Percentiles rank a stretch among this genome's conserved stretches.
Evolutionary conservation across 1,140 invertebrate genomes (phyloP).

Genomic region (Drosophila ohnishii): DNA sequence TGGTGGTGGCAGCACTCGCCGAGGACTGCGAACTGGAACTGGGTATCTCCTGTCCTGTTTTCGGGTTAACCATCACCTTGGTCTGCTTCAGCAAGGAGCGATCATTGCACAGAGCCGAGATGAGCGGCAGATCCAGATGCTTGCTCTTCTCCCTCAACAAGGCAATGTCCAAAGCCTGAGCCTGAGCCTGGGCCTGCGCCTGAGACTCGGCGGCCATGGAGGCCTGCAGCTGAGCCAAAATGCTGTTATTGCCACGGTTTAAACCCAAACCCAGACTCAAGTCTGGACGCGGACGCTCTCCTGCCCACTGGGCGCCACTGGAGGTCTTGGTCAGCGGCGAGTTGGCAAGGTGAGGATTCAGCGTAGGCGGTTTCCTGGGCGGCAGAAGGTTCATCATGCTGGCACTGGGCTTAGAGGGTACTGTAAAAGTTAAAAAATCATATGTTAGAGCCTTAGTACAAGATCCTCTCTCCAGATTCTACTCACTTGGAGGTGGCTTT

Average conservation of each 20-base stretch:
- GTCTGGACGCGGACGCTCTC: slow-evolving; percentile 70
- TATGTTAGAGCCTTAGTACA: neutral
- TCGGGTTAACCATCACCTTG: slow-evolving; percentile 90
- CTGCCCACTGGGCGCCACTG: slow-evolving; percentile 79
- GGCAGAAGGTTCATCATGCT: slow-evolving; percentile 55
- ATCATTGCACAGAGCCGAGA: slow-evolving; percentile 95
- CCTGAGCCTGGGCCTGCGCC: slow-evolving; percentile 33
- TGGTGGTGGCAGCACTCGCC: slow-evolving; percentile 1
- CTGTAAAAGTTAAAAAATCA: slow-evolving; percentile 25
- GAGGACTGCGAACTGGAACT: slow-evolving; percentile 4
- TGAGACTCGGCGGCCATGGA: slow-evolving; percentile 50
- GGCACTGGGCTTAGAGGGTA: slow-evolving; percentile 70
- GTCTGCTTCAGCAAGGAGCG: slow-evolving; percentile 92
- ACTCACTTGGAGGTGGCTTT: slow-evolving; percentile 82
- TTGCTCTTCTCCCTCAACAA: slow-evolving; percentile 93
- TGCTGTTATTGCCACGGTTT: slow-evolving; percentile 64
- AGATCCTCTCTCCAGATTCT: neutral
- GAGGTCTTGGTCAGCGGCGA: slow-evolving; percentile 75
- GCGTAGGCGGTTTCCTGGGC: slow-evolving; percentile 67
- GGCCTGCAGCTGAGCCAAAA: slow-evolving; percentile 76
- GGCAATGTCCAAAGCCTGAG: slow-evolving; percentile 88
- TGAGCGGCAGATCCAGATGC: slow-evolving; percentile 93
- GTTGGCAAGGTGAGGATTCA: slow-evolving; percentile 69
- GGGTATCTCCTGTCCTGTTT: slow-evolving; percentile 63
- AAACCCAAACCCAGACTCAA: slow-evolving; percentile 52